Percentiles rank a stretch among this genome's conserved stretches.
These are phyloP conservation scores for Dromius quadrimaculatus DNA, from an alignment of 2,888 invertebrate species.

Conservation along the genomic window DNA sequence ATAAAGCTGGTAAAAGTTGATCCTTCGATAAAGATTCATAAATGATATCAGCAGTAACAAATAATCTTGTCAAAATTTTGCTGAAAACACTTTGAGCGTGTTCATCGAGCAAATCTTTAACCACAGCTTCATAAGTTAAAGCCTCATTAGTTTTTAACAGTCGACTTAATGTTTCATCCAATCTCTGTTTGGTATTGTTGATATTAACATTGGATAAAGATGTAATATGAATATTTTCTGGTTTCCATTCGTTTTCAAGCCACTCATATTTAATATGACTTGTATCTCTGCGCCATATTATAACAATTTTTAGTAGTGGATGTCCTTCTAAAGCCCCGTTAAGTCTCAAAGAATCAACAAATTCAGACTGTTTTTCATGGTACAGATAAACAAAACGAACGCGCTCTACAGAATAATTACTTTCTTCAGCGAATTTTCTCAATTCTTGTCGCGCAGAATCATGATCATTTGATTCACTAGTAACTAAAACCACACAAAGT, in stretches of 20 bases:
- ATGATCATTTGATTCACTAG: conserved; percentile 72
- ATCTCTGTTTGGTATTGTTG: conserved; percentile 79
- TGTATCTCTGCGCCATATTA: conserved; percentile 90
- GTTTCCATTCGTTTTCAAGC: conserved; percentile 80
- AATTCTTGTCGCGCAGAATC: conserved; percentile 77
- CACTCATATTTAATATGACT: conserved; percentile 93
- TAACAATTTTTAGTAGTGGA: conserved; percentile 82
- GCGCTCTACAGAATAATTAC: conserved; percentile 75
- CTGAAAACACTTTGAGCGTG: conserved; percentile 80
- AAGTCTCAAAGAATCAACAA: conserved; percentile 80
- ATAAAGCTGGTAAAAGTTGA: conserved; percentile 83
- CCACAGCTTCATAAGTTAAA: conserved; percentile 81
- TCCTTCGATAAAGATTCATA: conserved; percentile 80
- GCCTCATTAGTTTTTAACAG: conserved; percentile 80
- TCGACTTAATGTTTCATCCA: conserved; percentile 79
- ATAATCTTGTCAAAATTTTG: conserved; percentile 74
- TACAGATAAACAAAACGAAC: conserved; percentile 92
- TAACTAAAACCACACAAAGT: conserved; percentile 84
- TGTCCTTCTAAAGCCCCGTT: conserved; percentile 66
- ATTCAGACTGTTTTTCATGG: conserved; percentile 84
- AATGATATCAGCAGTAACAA: conserved; percentile 78
- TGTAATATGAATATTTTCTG: conserved; percentile 63
- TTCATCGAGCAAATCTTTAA: conserved; percentile 85
- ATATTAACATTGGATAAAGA: conserved; percentile 63
- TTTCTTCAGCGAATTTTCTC: conserved; percentile 77